These are phyloP conservation scores for Erinaceus europaeus DNA, from an alignment of 2,113 vertebrate species.

Conservation along the genomic window DNA sequence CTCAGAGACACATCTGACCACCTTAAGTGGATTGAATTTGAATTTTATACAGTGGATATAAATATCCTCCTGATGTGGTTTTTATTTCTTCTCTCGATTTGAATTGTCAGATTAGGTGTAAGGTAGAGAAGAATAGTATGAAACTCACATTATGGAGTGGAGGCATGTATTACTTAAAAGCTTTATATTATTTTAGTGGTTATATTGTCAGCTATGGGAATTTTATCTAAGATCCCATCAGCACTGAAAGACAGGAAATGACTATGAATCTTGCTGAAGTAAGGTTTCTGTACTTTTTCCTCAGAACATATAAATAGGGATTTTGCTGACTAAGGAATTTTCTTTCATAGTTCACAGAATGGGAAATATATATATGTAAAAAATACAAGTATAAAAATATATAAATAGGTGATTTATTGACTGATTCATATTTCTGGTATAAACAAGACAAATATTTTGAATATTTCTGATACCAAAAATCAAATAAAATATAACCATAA, in stretches of 20 bases:
- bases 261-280: background rate
- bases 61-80: background rate
- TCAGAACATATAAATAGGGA: conserved; percentile 36
- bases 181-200: background rate
- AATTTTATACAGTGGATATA: background rate
- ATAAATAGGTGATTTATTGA: background rate
- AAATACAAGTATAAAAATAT: conserved; percentile 4
- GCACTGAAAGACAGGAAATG: background rate
- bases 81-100: background rate
- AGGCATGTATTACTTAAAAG: background rate
- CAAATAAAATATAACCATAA: conserved; percentile 14
- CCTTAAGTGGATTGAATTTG: background rate
- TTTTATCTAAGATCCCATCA: background rate
- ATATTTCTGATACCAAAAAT: conserved; percentile 3
- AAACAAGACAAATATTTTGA: conserved; percentile 15
- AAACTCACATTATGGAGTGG: background rate
- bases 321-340: conserved; percentile 45
- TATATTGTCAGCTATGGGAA: background rate
- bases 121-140: background rate
- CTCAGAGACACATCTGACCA: background rate
- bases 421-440: conserved; percentile 34
- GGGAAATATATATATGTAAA: conserved; percentile 21
- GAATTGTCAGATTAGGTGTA: background rate
- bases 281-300: conserved; percentile 7
- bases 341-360: conserved; percentile 37